Conservation (phyloP, 2,888 invertebrate genomes). For the Fragum whitleyi region DNA sequence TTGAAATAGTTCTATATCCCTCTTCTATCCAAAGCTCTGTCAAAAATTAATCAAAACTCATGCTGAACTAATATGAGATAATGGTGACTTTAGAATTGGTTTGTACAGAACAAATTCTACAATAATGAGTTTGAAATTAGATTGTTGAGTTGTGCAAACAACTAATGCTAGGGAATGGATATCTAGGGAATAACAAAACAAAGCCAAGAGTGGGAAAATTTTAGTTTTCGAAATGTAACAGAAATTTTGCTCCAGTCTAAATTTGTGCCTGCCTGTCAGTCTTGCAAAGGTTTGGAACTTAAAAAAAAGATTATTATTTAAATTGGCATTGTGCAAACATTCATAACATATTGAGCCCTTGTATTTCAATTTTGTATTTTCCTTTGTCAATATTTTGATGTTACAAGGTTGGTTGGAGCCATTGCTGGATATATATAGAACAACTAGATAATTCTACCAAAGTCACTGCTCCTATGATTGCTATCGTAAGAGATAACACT, state of each 20-base stretch:
- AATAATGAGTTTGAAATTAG: background rate
- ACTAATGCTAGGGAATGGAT: background rate
- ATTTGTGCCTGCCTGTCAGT: background rate
- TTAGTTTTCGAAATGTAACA: too few species aligned
- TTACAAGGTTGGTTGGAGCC: background rate
- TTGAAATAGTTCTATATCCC: too few species aligned
- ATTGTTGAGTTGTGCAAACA: constrained; percentile 1
- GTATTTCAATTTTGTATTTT: too few species aligned
- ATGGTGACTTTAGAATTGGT: constrained; percentile 4
- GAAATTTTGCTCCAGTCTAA: background rate
- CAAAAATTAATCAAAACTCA: background rate
- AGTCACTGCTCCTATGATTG: too few species aligned
- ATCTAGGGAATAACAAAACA: background rate
- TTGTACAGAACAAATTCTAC: background rate
- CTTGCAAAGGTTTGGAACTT: too few species aligned
- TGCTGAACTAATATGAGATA: background rate
- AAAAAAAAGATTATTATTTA: too few species aligned
- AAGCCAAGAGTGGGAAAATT: background rate
- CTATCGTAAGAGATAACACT: too few species aligned
- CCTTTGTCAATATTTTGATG: background rate
- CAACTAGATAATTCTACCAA: too few species aligned
- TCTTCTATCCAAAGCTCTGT: too few species aligned
- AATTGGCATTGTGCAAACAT: too few species aligned
- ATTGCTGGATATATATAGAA: too few species aligned
- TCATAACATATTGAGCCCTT: too few species aligned